A percentile compares a stretch with the other conserved stretches of the same genome.
These are phyloP conservation scores for Pterostichus niger DNA, from an alignment of 2,888 invertebrate genomes.

Conservation along the genomic window DNA sequence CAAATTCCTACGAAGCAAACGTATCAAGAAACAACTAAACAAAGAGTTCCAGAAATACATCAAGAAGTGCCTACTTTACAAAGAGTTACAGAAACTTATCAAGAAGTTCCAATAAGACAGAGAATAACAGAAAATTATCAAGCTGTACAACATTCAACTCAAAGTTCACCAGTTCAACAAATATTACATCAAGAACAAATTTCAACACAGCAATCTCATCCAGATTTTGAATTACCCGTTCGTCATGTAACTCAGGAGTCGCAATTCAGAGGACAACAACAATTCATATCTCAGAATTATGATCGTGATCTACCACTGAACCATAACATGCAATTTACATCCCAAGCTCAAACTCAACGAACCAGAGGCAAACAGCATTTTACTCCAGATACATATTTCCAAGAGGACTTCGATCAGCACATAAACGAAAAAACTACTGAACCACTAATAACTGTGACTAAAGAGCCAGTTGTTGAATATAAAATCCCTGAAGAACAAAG, in stretches of 20 bases:
- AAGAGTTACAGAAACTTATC: conserved; percentile 28
- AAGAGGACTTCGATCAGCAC: conserved; percentile 68
- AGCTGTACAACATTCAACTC: conserved; percentile 51
- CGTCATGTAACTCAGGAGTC: not conserved
- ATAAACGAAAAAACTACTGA: conserved; percentile 25
- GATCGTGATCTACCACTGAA: not conserved
- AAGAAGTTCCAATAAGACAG: conserved; percentile 25
- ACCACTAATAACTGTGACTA: conserved; percentile 44
- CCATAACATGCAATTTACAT: conserved; percentile 69
- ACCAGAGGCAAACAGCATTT: conserved; percentile 58
- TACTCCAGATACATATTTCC: conserved; percentile 74
- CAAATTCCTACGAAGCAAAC: conserved; percentile 79
- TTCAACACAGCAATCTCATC: not conserved
- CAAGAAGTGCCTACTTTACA: conserved; percentile 55
- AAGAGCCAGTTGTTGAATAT: conserved; percentile 57
- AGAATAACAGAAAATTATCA: conserved; percentile 23
- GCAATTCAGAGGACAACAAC: conserved; percentile 19
- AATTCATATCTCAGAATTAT: not conserved
- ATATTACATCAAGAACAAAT: not conserved
- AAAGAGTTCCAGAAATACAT: conserved; percentile 43
- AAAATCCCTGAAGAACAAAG: conserved; percentile 18
- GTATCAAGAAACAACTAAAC: conserved; percentile 72
- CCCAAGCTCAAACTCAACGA: conserved; percentile 70
- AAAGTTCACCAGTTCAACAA: conserved; percentile 72
- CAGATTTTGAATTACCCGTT: conserved; percentile 2